Evolutionary conservation across 2,888 invertebrate species (phyloP).

Genomic region (Drosophila limbata): DNA sequence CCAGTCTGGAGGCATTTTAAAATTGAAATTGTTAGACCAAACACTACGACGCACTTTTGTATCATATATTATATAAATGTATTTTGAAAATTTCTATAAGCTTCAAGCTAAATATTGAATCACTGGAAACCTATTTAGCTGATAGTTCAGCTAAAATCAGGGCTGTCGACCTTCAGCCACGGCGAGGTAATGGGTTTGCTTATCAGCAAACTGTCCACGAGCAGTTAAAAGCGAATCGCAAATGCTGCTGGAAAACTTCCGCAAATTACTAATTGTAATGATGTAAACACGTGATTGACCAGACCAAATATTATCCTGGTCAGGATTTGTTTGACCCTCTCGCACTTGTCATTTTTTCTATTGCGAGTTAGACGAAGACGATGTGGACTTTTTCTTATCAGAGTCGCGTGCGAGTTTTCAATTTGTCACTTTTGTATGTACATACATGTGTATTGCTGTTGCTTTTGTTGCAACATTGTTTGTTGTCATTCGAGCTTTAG

Average conservation of each 20-base stretch:
- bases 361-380: constrained; percentile 16
- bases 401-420: constrained; percentile 45
- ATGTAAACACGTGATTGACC: constrained; percentile 27
- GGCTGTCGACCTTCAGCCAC: constrained; percentile 42
- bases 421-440: constrained; percentile 26
- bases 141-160: constrained; percentile 20
- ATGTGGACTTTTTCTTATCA: constrained; percentile 36
- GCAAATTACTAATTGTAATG: constrained; percentile 33
- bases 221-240: constrained; percentile 27
- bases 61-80: constrained; percentile 18
- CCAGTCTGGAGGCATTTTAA: constrained; percentile 49
- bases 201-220: constrained; percentile 44
- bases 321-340: constrained; percentile 14
- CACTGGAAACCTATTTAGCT: constrained; percentile 24
- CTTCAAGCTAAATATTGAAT: constrained; percentile 13
- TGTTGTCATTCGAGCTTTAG: constrained; percentile 1
- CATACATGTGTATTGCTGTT: background rate
- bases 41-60: constrained; percentile 66
- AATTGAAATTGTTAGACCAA: constrained; percentile 22
- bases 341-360: background rate
- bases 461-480: constrained; percentile 1
- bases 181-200: constrained; percentile 14
- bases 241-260: constrained; percentile 37
- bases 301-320: background rate
- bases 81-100: background rate